Percentiles rank a stretch among this genome's conserved stretches.
Evolutionary conservation across 2,888 invertebrate genomes (phyloP).

Genomic region (Oxystoma pomonae): DNA sequence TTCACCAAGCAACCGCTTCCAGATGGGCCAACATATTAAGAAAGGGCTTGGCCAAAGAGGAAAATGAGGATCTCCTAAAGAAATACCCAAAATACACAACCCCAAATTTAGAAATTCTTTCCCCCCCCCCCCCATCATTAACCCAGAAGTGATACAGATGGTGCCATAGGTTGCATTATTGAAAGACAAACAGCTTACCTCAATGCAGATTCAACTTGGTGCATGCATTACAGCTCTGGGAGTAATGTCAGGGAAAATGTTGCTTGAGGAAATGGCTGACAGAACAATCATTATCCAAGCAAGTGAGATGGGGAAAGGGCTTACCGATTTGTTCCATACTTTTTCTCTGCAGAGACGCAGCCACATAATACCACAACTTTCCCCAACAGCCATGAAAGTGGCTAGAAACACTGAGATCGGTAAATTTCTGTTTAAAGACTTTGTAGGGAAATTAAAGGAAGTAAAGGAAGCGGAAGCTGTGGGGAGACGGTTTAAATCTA

Average conservation of each 20-base stretch:
- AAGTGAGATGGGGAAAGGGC: not conserved
- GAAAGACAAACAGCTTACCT: not conserved
- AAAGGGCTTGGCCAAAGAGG: not conserved
- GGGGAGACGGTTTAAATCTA: not conserved
- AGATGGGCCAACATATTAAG: not conserved
- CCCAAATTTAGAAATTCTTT: not conserved
- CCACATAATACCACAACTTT: not conserved
- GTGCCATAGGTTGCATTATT: not conserved
- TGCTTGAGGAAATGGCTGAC: not conserved
- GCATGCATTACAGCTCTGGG: no score
- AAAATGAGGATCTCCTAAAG: not conserved
- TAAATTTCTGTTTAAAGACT: not conserved
- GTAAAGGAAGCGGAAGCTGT: not conserved
- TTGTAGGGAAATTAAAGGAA: not conserved
- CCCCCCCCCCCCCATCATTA: not conserved
- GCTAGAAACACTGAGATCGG: not conserved
- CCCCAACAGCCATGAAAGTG: not conserved
- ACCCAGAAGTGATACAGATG: not conserved
- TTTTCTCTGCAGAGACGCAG: not conserved
- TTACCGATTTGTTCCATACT: no score
- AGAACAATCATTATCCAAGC: not conserved
- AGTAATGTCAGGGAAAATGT: not conserved
- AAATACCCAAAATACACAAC: not conserved
- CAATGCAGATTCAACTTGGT: no score
- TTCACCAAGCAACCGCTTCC: no score